Evolutionary conservation across 1,140 invertebrate species (phyloP).

Genomic region (Heliconius himera): DNA sequence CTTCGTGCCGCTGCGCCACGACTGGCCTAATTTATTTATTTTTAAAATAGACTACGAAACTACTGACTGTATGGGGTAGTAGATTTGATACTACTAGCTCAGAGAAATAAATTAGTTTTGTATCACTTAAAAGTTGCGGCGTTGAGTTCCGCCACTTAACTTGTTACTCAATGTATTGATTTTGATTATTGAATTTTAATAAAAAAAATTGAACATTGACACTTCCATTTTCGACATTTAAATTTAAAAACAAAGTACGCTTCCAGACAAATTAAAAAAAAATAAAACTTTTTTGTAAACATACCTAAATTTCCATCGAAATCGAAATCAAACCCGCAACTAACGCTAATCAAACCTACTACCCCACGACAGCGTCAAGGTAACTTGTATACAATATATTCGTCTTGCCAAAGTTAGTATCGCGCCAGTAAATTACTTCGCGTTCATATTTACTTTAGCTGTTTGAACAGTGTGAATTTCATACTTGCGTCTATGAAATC

Average conservation of each 20-base stretch:
- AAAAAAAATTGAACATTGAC: too few species aligned
- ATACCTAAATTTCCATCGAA: background rate
- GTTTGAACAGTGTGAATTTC: conserved; percentile 1
- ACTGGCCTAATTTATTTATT: too few species aligned
- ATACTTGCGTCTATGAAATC: background rate
- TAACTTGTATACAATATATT: background rate
- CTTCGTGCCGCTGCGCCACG: too few species aligned
- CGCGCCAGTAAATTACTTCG: background rate
- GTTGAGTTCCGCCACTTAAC: background rate
- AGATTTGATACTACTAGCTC: too few species aligned
- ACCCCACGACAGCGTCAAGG: background rate
- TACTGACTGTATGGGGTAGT: too few species aligned
- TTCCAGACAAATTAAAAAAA: background rate
- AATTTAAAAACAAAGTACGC: background rate
- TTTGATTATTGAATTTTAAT: too few species aligned
- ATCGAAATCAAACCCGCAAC: background rate
- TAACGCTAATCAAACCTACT: too few species aligned
- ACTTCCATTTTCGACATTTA: too few species aligned
- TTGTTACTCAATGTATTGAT: too few species aligned
- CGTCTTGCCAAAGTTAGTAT: background rate
- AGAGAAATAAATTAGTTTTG: too few species aligned
- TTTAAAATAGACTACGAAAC: too few species aligned
- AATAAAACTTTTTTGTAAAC: background rate
- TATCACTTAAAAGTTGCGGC: background rate
- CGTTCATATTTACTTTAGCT: conserved; percentile 1